Evolutionary conservation across 2,888 invertebrate species (phyloP), one percentile per base, ranked within the genome.

Genomic region (Apamea sordens): DNA sequence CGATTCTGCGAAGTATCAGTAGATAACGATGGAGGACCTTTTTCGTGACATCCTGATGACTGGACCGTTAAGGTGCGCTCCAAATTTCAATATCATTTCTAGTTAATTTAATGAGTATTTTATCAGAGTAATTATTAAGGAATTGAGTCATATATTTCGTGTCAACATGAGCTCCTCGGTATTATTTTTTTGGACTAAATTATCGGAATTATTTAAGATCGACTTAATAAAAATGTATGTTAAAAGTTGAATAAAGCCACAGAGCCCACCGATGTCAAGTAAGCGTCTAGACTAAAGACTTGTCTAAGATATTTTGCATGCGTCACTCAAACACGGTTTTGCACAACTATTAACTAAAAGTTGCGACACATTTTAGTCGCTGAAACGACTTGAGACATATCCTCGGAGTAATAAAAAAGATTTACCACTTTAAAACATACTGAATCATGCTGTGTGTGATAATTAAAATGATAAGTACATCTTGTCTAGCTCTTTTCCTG

Each of bases 1-100:
- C 79, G 47, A 77, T 89, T 86, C 88, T 84, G 83, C 76, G 82
- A 88, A 88, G 81, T 88, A 87, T 83, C 76, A 77, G 67, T 78
- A 71, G 77, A 84, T 89, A 89, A 85, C 73, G 77, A 68, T 63
- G 77, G 72, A 74, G 64, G 69, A 73, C 82, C 81, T 72, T 82
- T 88, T 88, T 79, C 76, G 82, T 84, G 83, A 81, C 80, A 83
- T 86, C 85, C 83, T 83, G 80, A 83, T 77, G 81, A 78, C 76
- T 77, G 73, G 36, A 76, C 70, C 64, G 44, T 87, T 88, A 89
- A 74, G 86, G 89, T 75, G 84, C 76, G 86, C 79, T 86, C 83
- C 73, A 84, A 76, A 85, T 86, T 87, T 88, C 63, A 80, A 79
- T 83, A 80, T 83, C n/a, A 79, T 76, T 80, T 75, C 68, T 80